Percentiles rank a stretch among this genome's conserved stretches.
Conservation (phyloP, 2,113 vertebrate species). For the Archilochus colubris region DNA sequence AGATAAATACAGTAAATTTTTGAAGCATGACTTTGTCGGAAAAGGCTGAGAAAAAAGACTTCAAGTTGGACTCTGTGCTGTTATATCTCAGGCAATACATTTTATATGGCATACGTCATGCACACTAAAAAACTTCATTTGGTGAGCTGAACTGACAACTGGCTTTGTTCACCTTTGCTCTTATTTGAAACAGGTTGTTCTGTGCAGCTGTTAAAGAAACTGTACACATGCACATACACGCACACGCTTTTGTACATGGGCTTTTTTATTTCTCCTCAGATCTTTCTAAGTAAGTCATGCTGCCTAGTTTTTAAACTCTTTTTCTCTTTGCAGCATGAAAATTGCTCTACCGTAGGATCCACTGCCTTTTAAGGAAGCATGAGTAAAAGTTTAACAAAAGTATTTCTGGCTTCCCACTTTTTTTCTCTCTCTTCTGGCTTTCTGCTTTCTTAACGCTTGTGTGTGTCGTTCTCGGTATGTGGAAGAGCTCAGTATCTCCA, state of each 20-base stretch:
- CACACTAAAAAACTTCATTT: constrained; percentile 35
- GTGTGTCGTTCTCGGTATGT: not conserved
- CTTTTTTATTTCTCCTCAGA: constrained; percentile 38
- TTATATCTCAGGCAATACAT: constrained; percentile 43
- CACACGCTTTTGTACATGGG: not conserved
- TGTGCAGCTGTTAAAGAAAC: constrained; percentile 33
- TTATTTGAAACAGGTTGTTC: constrained; percentile 68
- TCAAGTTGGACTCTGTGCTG: not conserved
- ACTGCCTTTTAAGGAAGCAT: constrained; percentile 2
- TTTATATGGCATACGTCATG: constrained; percentile 42
- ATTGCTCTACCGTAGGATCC: not conserved
- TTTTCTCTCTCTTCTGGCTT: not conserved
- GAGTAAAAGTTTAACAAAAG: constrained; percentile 24
- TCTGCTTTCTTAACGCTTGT: not conserved
- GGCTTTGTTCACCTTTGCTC: constrained; percentile 36
- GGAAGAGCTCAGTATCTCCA: not conserved
- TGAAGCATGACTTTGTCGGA: constrained; percentile 36
- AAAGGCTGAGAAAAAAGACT: not conserved
- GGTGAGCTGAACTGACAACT: constrained; percentile 15
- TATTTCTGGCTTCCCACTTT: not conserved
- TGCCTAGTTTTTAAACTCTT: constrained; percentile 35
- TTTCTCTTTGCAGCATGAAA: constrained; percentile 37
- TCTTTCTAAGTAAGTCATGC: constrained; percentile 29
- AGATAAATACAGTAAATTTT: constrained; percentile 26
- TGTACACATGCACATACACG: fast-evolving